Conservation (phyloP, 2,888 invertebrate species). For the Tromatobia lineatoria region DNA sequence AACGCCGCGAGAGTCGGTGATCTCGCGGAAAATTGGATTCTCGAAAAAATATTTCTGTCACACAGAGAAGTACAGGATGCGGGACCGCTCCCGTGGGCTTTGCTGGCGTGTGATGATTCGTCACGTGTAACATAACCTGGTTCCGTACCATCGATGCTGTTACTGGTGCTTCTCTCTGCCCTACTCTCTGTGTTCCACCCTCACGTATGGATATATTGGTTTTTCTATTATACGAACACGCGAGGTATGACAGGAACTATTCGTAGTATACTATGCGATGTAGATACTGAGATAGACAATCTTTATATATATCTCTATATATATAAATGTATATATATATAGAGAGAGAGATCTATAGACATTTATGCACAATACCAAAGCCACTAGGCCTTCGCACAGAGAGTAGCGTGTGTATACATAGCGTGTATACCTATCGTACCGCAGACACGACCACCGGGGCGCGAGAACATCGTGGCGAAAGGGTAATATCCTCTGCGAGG, state of each 20-base stretch:
- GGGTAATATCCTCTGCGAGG: slow-evolving; percentile 62
- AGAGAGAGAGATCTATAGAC: not conserved
- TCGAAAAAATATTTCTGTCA: slow-evolving; percentile 65
- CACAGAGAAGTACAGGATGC: slow-evolving; percentile 2
- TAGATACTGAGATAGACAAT: not conserved
- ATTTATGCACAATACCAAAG: slow-evolving; percentile 30
- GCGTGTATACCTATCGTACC: slow-evolving; percentile 40
- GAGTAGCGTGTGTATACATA: slow-evolving; percentile 29
- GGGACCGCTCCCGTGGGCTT: slow-evolving; percentile 20
- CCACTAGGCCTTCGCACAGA: not conserved
- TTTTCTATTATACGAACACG: slow-evolving; percentile 50
- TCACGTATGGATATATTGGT: slow-evolving; percentile 44
- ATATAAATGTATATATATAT: no score
- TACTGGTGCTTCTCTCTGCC: not conserved
- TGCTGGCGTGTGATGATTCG: slow-evolving; percentile 59
- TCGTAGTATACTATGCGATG: not conserved
- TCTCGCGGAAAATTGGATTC: slow-evolving; percentile 76
- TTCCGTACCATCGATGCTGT: slow-evolving; percentile 67
- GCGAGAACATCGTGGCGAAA: slow-evolving; percentile 61
- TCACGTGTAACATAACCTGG: slow-evolving; percentile 66
- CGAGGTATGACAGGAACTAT: slow-evolving; percentile 16
- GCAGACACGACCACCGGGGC: slow-evolving; percentile 58
- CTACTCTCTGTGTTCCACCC: slow-evolving; percentile 22
- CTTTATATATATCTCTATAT: not conserved
- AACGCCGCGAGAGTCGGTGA: slow-evolving; percentile 22